These are phyloP conservation scores for Taenaris catops DNA, from an alignment of 2,888 invertebrate species.

Conservation along the genomic window DNA sequence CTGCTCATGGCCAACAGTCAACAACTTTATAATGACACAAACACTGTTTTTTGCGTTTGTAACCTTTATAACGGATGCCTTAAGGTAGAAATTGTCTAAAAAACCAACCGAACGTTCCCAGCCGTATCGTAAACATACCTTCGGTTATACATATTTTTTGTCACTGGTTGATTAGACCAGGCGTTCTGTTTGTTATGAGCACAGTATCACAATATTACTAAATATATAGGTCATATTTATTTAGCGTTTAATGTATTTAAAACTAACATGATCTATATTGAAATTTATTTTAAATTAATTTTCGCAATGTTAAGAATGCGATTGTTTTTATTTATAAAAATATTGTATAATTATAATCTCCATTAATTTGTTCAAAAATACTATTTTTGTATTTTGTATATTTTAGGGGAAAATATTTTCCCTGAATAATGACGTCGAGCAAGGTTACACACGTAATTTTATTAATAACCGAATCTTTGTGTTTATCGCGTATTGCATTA, in stretches of 20 bases:
- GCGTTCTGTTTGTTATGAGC: slow-evolving; percentile 34
- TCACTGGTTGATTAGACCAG: slow-evolving; percentile 21
- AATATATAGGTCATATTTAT: slow-evolving; percentile 16
- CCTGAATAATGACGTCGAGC: slow-evolving; percentile 11
- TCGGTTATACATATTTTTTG: slow-evolving; percentile 22
- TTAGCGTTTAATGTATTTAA: too few relatives aligned
- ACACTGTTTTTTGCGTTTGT: slow-evolving; percentile 10
- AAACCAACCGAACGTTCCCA: slow-evolving; percentile 4
- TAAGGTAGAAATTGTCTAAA: background rate
- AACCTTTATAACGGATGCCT: slow-evolving; percentile 8
- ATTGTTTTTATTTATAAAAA: too few relatives aligned
- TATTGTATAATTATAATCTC: too few relatives aligned
- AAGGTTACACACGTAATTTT: slow-evolving; percentile 9
- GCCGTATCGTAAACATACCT: slow-evolving; percentile 25
- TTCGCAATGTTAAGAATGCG: background rate
- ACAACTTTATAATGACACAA: slow-evolving; percentile 40
- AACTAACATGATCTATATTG: too few relatives aligned
- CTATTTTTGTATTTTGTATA: too few relatives aligned
- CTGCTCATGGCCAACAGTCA: slow-evolving; percentile 50
- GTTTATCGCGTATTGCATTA: slow-evolving; percentile 45
- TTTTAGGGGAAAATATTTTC: background rate
- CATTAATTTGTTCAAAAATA: too few relatives aligned
- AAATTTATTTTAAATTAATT: background rate
- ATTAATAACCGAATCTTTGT: slow-evolving; percentile 28
- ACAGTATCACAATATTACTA: background rate